These are phyloP conservation scores for Agraylea sexmaculata DNA, from an alignment of 1,140 invertebrate genomes.

Conservation along the genomic window DNA sequence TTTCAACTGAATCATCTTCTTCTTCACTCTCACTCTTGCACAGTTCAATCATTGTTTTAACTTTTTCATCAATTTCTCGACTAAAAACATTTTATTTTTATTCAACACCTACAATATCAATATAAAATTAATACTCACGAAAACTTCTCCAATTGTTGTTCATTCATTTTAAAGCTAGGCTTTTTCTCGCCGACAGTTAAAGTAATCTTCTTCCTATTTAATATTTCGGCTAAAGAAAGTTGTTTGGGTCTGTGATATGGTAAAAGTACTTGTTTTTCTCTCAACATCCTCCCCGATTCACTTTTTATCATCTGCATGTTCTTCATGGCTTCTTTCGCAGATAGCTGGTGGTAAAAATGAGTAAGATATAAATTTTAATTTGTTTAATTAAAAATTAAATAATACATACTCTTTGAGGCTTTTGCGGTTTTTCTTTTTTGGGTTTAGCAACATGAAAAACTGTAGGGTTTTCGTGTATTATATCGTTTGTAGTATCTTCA, in stretches of 20 bases:
- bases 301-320: constrained; percentile 44
- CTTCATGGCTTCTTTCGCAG: constrained; percentile 42
- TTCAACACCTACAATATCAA: neutral
- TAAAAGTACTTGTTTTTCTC: constrained; percentile 55
- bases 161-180: constrained; percentile 41
- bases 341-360: constrained; percentile 29
- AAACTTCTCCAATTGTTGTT: constrained; percentile 41
- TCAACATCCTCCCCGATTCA: constrained; percentile 52
- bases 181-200: constrained; percentile 30
- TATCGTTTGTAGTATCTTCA: constrained; percentile 2
- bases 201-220: constrained; percentile 33
- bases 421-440: neutral
- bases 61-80: constrained; percentile 39
- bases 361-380: constrained; percentile 3
- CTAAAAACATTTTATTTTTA: constrained; percentile 35
- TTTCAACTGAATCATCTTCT: no score
- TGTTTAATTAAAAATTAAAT: constrained; percentile 2
- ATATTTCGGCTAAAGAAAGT: constrained; percentile 57
- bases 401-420: constrained; percentile 1
- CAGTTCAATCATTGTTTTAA: constrained; percentile 46
- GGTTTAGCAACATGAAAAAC: no score
- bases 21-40: constrained; percentile 42
- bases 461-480: neutral
- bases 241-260: constrained; percentile 71
- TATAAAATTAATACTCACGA: constrained; percentile 33